phyloP scores from a whole-genome alignment of 2,888 invertebrate genomes.

The Polydrusus pterygomalis region DNA sequence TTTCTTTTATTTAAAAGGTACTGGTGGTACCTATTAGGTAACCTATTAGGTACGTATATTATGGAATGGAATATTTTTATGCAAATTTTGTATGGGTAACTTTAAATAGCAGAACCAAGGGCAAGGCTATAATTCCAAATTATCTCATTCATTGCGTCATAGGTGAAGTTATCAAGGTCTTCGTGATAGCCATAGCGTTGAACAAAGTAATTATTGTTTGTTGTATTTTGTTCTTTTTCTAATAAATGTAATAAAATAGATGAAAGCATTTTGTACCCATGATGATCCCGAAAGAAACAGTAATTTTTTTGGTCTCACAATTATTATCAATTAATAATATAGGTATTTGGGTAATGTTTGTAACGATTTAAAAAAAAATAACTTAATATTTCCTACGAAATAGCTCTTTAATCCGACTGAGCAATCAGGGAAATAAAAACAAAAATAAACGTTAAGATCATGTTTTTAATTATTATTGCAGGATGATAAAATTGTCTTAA shows the following conservation, averaged over 20 bases:
- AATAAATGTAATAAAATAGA: conserved; percentile 12
- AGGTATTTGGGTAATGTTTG: too few species aligned
- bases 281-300: too few species aligned
- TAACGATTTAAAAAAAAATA: too few species aligned
- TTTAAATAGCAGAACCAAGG: conserved; percentile 12
- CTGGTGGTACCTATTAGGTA: too few species aligned
- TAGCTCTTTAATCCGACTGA: too few species aligned
- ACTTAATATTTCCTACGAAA: too few species aligned
- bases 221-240: background rate
- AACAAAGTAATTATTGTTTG: background rate
- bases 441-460: background rate
- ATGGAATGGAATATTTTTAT: background rate
- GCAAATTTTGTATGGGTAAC: background rate
- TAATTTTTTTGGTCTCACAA: too few species aligned
- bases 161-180: conserved; percentile 8
- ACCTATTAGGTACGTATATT: too few species aligned
- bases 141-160: conserved; percentile 21
- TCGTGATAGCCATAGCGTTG: background rate
- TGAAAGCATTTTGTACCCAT: background rate
- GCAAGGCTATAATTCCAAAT: conserved; percentile 19
- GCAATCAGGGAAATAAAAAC: too few species aligned
- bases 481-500: conserved; percentile 1
- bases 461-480: background rate
- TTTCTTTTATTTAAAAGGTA: too few species aligned
- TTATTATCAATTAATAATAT: too few species aligned